Evolutionary conservation across 2,113 vertebrate species (phyloP).

Genomic region (Coturnix japonica): DNA sequence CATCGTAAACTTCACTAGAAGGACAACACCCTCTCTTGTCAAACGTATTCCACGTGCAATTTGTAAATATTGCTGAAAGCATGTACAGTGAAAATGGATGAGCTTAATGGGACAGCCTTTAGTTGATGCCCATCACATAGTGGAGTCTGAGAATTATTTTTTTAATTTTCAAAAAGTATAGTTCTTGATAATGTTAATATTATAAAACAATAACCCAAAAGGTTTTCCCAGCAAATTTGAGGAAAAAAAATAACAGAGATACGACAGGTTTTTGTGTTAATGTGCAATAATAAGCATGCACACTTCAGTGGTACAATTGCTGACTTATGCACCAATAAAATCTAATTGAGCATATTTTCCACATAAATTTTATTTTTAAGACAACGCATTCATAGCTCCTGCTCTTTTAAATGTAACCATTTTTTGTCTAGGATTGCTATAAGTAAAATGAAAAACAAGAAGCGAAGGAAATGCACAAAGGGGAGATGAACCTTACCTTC

Average conservation of each 20-base stretch:
- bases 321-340: conserved; percentile 75
- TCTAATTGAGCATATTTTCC: conserved; percentile 64
- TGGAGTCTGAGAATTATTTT: conserved; percentile 76
- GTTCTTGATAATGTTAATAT: conserved; percentile 53
- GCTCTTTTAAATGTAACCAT: conserved; percentile 18
- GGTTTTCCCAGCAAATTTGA: conserved; percentile 57
- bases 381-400: conserved; percentile 1
- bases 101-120: conserved; percentile 66
- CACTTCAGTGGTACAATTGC: conserved; percentile 72
- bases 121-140: conserved; percentile 57
- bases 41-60: conserved; percentile 30
- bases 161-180: conserved; percentile 73
- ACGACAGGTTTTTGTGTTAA: conserved; percentile 63
- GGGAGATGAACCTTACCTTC: conserved; percentile 16
- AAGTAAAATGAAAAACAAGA: conserved; percentile 45
- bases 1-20: conserved; percentile 83
- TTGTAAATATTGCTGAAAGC: conserved; percentile 74
- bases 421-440: conserved; percentile 42
- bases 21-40: neutral
- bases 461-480: conserved; percentile 48
- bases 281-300: conserved; percentile 82
- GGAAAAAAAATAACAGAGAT: neutral
- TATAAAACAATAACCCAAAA: conserved; percentile 46
- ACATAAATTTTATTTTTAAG: conserved; percentile 58
- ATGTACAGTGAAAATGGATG: conserved; percentile 63